Evolutionary conservation across 2,888 invertebrate genomes (phyloP).

Genomic region (Drosophila borealis): DNA sequence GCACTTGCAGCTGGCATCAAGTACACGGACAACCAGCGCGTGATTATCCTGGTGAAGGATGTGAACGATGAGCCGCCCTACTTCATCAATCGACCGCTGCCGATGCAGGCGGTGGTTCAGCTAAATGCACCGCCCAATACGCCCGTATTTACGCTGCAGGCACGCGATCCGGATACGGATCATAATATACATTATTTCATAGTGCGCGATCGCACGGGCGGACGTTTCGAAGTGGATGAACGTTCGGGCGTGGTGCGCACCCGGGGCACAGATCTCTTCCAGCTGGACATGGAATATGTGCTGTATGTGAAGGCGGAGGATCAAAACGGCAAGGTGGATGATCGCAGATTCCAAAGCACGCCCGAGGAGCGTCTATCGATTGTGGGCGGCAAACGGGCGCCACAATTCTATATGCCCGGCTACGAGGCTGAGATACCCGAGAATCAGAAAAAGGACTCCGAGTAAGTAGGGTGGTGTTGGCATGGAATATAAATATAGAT

Average conservation of each 20-base stretch:
- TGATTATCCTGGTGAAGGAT: conserved; percentile 97
- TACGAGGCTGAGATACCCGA: conserved; percentile 98
- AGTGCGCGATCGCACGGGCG: conserved; percentile 94
- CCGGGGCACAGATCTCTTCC: conserved; percentile 95
- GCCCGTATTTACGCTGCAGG: conserved; percentile 98
- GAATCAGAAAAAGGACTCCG: conserved; percentile 98
- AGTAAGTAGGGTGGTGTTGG: conserved; percentile 88
- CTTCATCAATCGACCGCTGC: conserved; percentile 98
- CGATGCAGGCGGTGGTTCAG: conserved; percentile 99
- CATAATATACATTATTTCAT: conserved; percentile 98
- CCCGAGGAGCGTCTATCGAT: conserved; percentile 96
- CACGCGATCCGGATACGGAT: conserved; percentile 97
- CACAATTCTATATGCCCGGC: conserved; percentile 98
- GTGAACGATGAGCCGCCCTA: conserved; percentile 98
- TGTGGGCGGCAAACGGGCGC: conserved; percentile 98
- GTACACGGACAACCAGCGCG: conserved; percentile 96
- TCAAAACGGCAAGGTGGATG: conserved; percentile 96
- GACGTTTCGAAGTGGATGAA: conserved; percentile 94
- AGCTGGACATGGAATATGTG: conserved; percentile 98
- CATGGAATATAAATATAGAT: background rate
- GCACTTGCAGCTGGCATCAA: conserved; percentile 85
- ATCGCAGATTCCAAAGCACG: conserved; percentile 94
- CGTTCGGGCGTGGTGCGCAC: conserved; percentile 96
- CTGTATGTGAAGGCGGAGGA: conserved; percentile 98
- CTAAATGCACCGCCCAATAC: conserved; percentile 97